Evolutionary conservation across 2,113 vertebrate species (phyloP).

Genomic region (Megaptera novaeangliae): DNA sequence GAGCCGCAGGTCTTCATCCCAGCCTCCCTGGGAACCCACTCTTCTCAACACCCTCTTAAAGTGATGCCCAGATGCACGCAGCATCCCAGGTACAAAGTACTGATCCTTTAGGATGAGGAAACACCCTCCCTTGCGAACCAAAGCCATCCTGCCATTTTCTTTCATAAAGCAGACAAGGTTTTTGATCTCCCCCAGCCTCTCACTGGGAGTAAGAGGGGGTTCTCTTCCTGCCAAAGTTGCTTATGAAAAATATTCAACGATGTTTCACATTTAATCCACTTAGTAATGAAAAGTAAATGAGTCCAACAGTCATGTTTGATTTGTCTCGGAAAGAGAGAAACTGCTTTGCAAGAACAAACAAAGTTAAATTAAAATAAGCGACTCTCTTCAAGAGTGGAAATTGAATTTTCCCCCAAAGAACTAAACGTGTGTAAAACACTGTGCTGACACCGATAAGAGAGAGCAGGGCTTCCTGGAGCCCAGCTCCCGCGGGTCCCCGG

Average conservation of each 20-base stretch:
- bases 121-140: neutral
- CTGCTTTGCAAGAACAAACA: constrained; percentile 65
- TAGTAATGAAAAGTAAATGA: constrained; percentile 81
- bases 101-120: neutral
- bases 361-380: constrained; percentile 59
- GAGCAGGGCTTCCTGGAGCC: accelerated
- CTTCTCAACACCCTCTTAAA: accelerated
- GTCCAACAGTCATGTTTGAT: constrained; percentile 66
- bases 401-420: neutral
- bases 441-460: neutral
- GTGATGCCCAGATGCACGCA: accelerated
- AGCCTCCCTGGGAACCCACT: neutral
- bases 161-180: constrained; percentile 36
- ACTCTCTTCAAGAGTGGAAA: neutral
- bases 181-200: constrained; percentile 55
- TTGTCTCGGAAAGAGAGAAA: constrained; percentile 54
- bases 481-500: accelerated
- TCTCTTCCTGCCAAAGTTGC: constrained; percentile 70
- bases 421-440: neutral
- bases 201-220: constrained; percentile 25
- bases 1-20: accelerated
- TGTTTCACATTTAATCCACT: constrained; percentile 75
- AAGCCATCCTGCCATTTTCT: constrained; percentile 45
- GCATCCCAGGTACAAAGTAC: neutral
- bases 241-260: constrained; percentile 78